Conservation (phyloP, 2,888 invertebrate species). For the Colostygia pectinataria region DNA sequence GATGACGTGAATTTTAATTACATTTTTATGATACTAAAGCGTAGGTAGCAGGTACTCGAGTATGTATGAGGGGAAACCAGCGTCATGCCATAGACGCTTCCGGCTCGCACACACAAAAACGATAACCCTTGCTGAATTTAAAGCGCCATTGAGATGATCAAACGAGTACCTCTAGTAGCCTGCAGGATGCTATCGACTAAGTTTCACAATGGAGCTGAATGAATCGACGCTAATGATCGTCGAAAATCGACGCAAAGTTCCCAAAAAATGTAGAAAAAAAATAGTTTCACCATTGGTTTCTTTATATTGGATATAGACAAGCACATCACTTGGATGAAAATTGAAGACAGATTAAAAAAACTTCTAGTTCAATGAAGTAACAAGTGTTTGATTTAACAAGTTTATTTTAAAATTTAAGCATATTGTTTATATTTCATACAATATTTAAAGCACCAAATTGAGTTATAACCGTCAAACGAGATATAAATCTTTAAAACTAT, state of each 20-base stretch:
- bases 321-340: too few relatives aligned
- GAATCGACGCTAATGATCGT: too few relatives aligned
- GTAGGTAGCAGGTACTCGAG: constrained; percentile 59
- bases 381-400: too few relatives aligned
- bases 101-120: constrained; percentile 65
- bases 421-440: not conserved
- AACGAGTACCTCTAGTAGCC: constrained; percentile 44
- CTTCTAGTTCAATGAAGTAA: constrained; percentile 8
- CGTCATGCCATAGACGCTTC: constrained; percentile 56
- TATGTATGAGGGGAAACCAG: constrained; percentile 67
- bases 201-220: too few relatives aligned
- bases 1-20: constrained; percentile 78
- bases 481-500: constrained; percentile 19
- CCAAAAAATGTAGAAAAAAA: too few relatives aligned
- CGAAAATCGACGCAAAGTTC: constrained; percentile 43
- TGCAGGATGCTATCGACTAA: constrained; percentile 40
- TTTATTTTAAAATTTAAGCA: too few relatives aligned
- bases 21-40: constrained; percentile 77
- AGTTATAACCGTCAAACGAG: constrained; percentile 6
- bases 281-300: too few relatives aligned
- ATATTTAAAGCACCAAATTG: not conserved
- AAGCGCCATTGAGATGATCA: constrained; percentile 53
- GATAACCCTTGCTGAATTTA: constrained; percentile 59
- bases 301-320: too few relatives aligned
- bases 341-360: constrained; percentile 38